These are phyloP conservation scores for Myiothlypis chrysogaster DNA, from an alignment of 2,797 vertebrate species.

Conservation along the genomic window DNA sequence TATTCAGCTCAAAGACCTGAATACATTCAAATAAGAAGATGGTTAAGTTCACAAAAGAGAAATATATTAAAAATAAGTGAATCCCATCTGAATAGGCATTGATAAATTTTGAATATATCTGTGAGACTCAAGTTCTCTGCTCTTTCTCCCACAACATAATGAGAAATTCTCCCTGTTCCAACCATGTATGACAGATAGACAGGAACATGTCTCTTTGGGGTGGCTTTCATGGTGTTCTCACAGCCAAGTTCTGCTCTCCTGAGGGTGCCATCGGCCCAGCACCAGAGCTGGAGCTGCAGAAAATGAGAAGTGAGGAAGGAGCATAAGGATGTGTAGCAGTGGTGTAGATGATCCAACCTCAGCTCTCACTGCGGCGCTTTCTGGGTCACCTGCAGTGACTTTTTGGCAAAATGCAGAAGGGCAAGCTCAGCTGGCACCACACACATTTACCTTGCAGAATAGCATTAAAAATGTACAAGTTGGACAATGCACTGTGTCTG, in stretches of 20 bases:
- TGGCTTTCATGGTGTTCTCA: neutral
- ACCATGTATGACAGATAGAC: neutral
- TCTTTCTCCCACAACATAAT: neutral
- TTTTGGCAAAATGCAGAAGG: neutral
- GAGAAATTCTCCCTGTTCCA: neutral
- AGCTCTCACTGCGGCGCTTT: neutral
- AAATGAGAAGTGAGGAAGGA: neutral
- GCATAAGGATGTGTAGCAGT: neutral
- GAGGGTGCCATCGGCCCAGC: neutral
- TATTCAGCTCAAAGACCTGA: neutral
- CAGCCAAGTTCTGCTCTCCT: neutral
- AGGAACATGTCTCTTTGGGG: neutral
- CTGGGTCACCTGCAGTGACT: neutral
- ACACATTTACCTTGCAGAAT: neutral
- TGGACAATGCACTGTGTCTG: neutral
- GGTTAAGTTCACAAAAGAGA: neutral
- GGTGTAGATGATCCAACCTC: neutral
- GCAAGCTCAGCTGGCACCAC: neutral
- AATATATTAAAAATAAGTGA: neutral
- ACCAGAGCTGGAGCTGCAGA: neutral
- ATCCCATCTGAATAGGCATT: neutral
- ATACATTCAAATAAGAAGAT: neutral
- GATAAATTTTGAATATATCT: neutral
- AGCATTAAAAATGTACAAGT: conserved; percentile 20
- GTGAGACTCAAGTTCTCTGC: neutral